Percentiles rank a stretch among this genome's conserved stretches.
These are phyloP conservation scores for Pelobates cultripes DNA, from an alignment of 2,797 vertebrate genomes.

Conservation along the genomic window DNA sequence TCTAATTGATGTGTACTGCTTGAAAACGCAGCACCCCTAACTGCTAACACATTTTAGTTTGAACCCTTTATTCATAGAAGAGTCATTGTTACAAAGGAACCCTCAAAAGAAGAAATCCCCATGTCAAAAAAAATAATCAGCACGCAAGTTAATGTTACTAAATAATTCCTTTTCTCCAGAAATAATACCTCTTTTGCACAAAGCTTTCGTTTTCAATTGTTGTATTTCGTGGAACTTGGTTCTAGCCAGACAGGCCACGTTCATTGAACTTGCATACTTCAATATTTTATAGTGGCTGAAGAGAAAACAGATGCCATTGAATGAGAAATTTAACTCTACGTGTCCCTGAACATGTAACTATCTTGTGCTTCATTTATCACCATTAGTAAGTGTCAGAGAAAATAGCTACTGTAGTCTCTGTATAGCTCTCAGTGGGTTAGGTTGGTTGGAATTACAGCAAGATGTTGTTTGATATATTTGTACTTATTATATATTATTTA, in stretches of 20 bases:
- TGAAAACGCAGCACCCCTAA: slow-evolving; percentile 8
- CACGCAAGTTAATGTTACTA: neutral
- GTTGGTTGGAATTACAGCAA: neutral
- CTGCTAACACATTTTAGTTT: slow-evolving; percentile 9
- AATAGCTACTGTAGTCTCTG: neutral
- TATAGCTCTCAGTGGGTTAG: neutral
- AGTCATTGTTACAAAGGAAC: slow-evolving; percentile 7
- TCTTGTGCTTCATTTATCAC: neutral
- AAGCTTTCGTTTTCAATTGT: neutral
- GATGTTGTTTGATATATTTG: too few relatives aligned
- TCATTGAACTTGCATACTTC: neutral
- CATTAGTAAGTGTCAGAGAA: neutral
- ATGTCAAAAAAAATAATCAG: neutral
- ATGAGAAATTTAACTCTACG: neutral
- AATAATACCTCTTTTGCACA: too few relatives aligned
- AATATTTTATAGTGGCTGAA: neutral
- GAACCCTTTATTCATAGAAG: neutral
- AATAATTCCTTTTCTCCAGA: neutral
- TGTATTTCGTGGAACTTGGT: neutral
- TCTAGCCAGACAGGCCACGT: neutral
- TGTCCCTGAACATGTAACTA: neutral
- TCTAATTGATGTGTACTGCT: slow-evolving; percentile 29
- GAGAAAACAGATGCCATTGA: neutral
- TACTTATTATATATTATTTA: too few relatives aligned
- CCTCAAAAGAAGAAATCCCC: neutral